A percentile compares a stretch with the other conserved stretches of the same genome.
Conservation (phyloP, 2,797 vertebrate genomes). For the Catharus ustulatus region DNA sequence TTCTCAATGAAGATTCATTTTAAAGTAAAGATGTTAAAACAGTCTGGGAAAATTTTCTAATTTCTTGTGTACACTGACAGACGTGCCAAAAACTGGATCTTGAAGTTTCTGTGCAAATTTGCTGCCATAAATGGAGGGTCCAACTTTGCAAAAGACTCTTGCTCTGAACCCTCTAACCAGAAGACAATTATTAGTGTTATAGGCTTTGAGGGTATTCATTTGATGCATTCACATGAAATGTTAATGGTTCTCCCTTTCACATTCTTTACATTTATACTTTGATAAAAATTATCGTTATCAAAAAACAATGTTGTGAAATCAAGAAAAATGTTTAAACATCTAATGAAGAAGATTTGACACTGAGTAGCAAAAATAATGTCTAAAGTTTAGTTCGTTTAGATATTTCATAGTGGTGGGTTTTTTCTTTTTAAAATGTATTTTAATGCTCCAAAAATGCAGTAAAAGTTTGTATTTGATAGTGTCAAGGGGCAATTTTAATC, state of each 20-base stretch:
- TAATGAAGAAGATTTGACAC: neutral
- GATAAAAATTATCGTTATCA: neutral
- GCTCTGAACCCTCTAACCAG: neutral
- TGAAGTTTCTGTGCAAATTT: neutral
- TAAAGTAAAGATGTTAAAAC: neutral
- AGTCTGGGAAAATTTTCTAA: neutral
- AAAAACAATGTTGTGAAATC: neutral
- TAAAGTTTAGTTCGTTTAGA: neutral
- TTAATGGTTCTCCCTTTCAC: neutral
- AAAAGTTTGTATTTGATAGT: neutral
- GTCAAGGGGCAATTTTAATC: neutral
- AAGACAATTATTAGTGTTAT: neutral
- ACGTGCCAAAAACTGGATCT: neutral
- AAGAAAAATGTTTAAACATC: neutral
- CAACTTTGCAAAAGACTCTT: neutral
- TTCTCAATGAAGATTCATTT: neutral
- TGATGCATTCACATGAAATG: neutral
- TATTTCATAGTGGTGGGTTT: neutral
- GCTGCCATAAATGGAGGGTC: neutral
- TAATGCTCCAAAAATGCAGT: neutral
- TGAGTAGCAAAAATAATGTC: neutral
- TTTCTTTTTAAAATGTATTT: neutral
- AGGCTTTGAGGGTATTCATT: neutral
- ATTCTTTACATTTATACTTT: neutral
- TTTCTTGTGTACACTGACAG: neutral